Base-by-base conservation (phyloP, 1,140 invertebrate species). In the Drosophila nebulosa region DNA sequence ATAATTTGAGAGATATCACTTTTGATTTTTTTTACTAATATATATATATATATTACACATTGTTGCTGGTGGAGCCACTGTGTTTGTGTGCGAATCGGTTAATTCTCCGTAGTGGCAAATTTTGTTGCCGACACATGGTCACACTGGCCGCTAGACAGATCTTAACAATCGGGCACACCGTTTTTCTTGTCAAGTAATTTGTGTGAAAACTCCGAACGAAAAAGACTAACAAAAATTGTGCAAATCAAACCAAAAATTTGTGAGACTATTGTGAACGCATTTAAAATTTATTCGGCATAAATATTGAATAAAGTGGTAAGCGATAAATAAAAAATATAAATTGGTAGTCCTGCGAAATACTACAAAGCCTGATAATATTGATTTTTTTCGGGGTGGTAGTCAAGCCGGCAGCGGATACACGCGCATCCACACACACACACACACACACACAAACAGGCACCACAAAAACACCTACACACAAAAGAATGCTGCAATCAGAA, bases 311-410 rank as follows among this genome's bases (percentile, higher is more conserved):
- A n/a, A 42, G 5, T 61, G 71, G 64, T 74, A 63, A 74, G 71
- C 14, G 24, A 18, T 1, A 18, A 14, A 3, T 4, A 21, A 10
- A 24, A 12, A 21, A n/a, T n/a, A 0, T 7, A 0, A 2, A 14
- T 35, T 6, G n/a, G 10, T 10, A n/a, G 0, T 4, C n/a, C n/a
- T n/a, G n/a, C n/a, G 35, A 30, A 62, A 27, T 10, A 7, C 21
- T 4, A n/a, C 16, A 7, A 27, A 22, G 7, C 12, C 27, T 57
- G 63, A 52, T 71, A 14, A 6, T 63, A 74, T 74, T 18, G 72
- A 74, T 74, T 74, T 74, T 65, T 46, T 42, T 16, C 3, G 10
- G 7, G 35, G 55, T 69, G 69, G 70, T 64, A 51, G 36, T 10
- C 39, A 21, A 16, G 51, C 51, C 51, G 51, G 51, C 26, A 53